A percentile compares a stretch with the other conserved stretches of the same genome.
These are phyloP conservation scores for Tachyglossus aculeatus DNA, from an alignment of 2,797 vertebrate genomes.

Conservation along the genomic window DNA sequence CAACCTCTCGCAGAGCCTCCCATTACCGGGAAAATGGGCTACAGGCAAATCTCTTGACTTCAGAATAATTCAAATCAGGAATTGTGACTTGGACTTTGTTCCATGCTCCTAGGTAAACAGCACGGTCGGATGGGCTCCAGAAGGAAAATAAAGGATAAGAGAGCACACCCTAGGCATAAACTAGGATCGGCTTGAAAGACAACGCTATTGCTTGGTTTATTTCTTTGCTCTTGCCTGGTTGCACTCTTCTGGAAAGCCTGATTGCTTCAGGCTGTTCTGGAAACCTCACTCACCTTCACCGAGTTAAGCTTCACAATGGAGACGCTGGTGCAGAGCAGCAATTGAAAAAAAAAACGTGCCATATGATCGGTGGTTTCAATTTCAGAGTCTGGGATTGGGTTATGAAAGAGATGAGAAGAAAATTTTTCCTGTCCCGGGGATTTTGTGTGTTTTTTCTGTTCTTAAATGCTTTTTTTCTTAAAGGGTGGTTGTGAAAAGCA, in stretches of 20 bases:
- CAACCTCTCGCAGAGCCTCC: no score
- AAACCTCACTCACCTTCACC: not conserved
- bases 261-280: not conserved
- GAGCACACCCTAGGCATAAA: not conserved
- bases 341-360: not conserved
- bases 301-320: not conserved
- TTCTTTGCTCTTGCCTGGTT: not conserved
- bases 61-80: no score
- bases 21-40: no score
- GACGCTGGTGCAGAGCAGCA: not conserved
- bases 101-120: not conserved
- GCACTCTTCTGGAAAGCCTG: not conserved
- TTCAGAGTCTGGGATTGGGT: slow-evolving; percentile 9
- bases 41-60: not conserved
- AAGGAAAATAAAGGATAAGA: not conserved
- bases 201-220: not conserved
- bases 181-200: not conserved
- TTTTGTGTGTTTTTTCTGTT: slow-evolving; percentile 44
- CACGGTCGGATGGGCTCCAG: not conserved
- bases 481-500: slow-evolving; percentile 56
- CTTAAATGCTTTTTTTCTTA: slow-evolving; percentile 32
- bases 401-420: slow-evolving; percentile 18
- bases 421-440: slow-evolving; percentile 26
- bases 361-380: slow-evolving; percentile 5
- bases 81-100: not conserved